Evolutionary conservation across 1,140 invertebrate species (phyloP).

Genomic region (Drosophila simulans): DNA sequence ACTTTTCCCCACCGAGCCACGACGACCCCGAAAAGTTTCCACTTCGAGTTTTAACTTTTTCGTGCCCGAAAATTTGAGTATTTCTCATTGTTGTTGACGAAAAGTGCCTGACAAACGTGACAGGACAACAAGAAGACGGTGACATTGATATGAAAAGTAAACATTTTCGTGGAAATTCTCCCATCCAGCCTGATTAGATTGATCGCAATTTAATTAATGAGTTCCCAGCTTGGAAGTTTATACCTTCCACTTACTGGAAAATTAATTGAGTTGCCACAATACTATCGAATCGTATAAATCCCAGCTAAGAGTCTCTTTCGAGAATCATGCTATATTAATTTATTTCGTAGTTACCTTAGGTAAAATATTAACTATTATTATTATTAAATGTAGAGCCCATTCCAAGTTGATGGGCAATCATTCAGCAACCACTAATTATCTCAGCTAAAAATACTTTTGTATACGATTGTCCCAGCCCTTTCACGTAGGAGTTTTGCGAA

Average conservation of each 20-base stretch:
- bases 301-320: too few species aligned
- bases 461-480: conserved; percentile 8
- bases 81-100: conserved; percentile 41
- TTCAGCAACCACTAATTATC: too few species aligned
- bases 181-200: conserved; percentile 5
- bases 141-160: conserved; percentile 7
- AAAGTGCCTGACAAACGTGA: conserved; percentile 26
- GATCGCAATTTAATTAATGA: conserved; percentile 20
- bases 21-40: conserved; percentile 15
- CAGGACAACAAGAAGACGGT: background rate
- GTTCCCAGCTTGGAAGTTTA: background rate
- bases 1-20: background rate
- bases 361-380: too few species aligned
- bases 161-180: background rate
- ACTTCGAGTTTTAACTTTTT: conserved; percentile 22
- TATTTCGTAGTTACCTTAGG: too few species aligned
- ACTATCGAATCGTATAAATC: too few species aligned
- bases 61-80: conserved; percentile 25
- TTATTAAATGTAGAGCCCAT: too few species aligned
- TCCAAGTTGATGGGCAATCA: too few species aligned
- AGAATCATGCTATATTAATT: too few species aligned
- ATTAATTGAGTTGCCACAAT: background rate
- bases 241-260: background rate
- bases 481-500: background rate
- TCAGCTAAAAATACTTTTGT: background rate